Base-by-base conservation (phyloP, 2,888 invertebrate genomes). In the Camptogramma bilineatum region DNA sequence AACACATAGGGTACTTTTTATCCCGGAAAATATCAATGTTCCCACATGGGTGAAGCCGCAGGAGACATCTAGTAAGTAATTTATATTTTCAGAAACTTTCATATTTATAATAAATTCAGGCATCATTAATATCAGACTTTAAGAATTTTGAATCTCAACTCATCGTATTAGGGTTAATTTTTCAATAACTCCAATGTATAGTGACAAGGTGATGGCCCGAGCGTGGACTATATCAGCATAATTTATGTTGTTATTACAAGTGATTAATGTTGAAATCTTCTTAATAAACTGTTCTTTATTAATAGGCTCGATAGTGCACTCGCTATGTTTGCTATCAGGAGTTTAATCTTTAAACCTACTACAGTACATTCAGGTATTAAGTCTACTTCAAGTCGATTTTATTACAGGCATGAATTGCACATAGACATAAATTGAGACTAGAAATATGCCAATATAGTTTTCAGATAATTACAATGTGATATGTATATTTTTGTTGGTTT, bases 241-340 rank as follows among this genome's bases (percentile, higher is more conserved):
- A 91, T 91, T 91, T 91, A 91, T 90, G 86, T 87, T 85, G 82
- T 84, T 85, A 86, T 82, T 86, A 80, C 82, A 75, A 78, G 80
- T 87, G 90, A 91, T 91, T 90, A 88, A 91, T 89, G 88, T 86
- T 82, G 83, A 87, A 85, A 88, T 87, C 85, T 84, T 78, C 78
- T 77, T 73, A 81, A 78, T 78, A 81, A 81, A 71, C 67, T 66
- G 69, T 67, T 59, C 56, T 52, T 67, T 66, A 70, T 70, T 70
- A 72, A 69, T 69, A 72, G 66, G 62, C 42, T 54, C 56, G 68
- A 64, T 71, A 64, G 64, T 58, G 59, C 60, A 31, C 56, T 68
- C 62, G 57, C 57, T 55, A 59, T 55, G n/a, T n/a, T n/a, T n/a
- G 48, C 42, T 57, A 55, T 59, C 52, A 52, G 39, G 42, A 13